Base-by-base conservation (phyloP, 2,888 invertebrate species). In the Isotomurus palustris region DNA sequence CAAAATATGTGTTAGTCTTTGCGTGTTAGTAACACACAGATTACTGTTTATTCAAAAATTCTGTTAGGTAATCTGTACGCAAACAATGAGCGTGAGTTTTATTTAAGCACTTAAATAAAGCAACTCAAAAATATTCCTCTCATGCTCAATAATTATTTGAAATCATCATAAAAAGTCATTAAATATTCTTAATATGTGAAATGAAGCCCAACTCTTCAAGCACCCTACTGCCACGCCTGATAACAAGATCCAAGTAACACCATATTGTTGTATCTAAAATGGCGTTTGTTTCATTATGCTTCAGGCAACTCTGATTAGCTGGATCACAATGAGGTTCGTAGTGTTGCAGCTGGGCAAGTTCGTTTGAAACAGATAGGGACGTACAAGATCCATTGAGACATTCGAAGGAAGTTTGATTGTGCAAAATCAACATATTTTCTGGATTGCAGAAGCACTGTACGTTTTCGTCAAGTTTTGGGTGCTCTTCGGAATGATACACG, bases 341-440 rank as follows among this genome's bases (percentile, higher is more conserved):
- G 62, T 79, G 79, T 58, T 79, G 74, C 67, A 79, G 72, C 22
- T 78, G 72, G 0, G 77, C 78, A 24, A 74, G 59, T 2, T 69
- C 63, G 3, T 73, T 71, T 25, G 71, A 67, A 5, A 78, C 68
- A 44, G 73, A 70, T 56, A 71, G 74, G 2, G 73, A 72, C 10
- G 71, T 69, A 56, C 74, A 75, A 19, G 51, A 50, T n/a, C 63
- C 64, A n/a, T 72, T 72, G 17, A 73, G 64, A 56, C 75, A 75
- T 27, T 72, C 73, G 4, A 75, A 63, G 4, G 75, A 74, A 53
- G 73, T 74, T 56, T 75, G 75, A 56, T 75, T 75, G 65, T 75
- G 75, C 8, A 75, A 69, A 5, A 72, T 72, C 14, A 74, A 65
- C 14, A 73, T 74, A 29, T 71, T 64, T 44, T 73, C 72, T 0